Evolutionary conservation across 2,888 invertebrate species (phyloP).

Genomic region (Drosophila leonis): DNA sequence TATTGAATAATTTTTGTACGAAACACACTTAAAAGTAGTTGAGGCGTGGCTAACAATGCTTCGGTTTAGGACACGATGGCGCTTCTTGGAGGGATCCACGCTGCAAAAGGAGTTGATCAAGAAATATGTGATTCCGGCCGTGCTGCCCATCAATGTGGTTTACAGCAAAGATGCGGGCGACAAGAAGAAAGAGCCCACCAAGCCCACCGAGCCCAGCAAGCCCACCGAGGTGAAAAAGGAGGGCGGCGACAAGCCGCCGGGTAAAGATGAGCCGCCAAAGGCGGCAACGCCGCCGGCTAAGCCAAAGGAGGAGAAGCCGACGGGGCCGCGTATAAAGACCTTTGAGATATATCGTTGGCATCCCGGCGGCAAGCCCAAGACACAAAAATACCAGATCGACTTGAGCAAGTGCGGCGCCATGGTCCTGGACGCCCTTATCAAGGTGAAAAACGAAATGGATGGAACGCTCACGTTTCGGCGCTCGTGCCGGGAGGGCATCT

Average conservation of each 20-base stretch:
- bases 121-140: background rate
- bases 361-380: constrained; percentile 92
- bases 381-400: constrained; percentile 89
- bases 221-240: background rate
- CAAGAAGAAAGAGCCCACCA: background rate
- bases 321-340: constrained; percentile 87
- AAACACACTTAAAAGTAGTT: too few species aligned
- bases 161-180: background rate
- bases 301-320: background rate
- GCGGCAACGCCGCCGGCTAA: background rate
- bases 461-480: constrained; percentile 97
- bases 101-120: background rate
- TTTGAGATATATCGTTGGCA: constrained; percentile 95
- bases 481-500: constrained; percentile 98
- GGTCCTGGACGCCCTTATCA: constrained; percentile 97
- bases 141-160: background rate
- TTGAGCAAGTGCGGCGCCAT: constrained; percentile 96
- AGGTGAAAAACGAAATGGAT: constrained; percentile 98
- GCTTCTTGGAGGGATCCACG: background rate
- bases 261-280: background rate
- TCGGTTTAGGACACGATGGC: constrained; percentile 14
- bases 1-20: background rate
- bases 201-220: background rate
- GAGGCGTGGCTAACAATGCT: constrained; percentile 19
- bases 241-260: background rate